Evolutionary conservation across 1,140 invertebrate genomes (phyloP).

Genomic region (Drosophila oshimai): DNA sequence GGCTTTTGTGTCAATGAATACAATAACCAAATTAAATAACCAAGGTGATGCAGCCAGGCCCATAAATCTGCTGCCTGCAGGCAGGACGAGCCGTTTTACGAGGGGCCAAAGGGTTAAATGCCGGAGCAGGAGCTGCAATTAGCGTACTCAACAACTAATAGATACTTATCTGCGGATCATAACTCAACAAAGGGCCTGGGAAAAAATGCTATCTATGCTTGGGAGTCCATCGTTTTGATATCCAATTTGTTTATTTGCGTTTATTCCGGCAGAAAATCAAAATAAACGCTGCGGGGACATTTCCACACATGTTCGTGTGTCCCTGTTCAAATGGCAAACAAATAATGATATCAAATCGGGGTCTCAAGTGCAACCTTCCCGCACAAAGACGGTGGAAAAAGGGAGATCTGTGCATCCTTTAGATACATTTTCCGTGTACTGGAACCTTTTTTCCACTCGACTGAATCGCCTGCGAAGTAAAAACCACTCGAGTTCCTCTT

Average conservation of each 20-base stretch:
- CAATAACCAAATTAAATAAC: conserved; percentile 81
- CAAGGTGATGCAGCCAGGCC: conserved; percentile 64
- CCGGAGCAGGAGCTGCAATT: conserved; percentile 24
- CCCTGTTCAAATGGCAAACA: conserved; percentile 69
- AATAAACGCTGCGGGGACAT: conserved; percentile 68
- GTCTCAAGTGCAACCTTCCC: conserved; percentile 66
- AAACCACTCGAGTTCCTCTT: conserved; percentile 34
- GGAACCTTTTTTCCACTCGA: conserved; percentile 72
- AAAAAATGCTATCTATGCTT: conserved; percentile 1
- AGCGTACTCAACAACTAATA: conserved; percentile 54
- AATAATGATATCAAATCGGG: conserved; percentile 60
- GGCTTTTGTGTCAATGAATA: conserved; percentile 80
- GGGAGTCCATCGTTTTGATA: conserved; percentile 50
- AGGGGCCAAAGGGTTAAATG: conserved; percentile 50
- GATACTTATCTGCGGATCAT: conserved; percentile 63
- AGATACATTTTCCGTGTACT: conserved; percentile 51
- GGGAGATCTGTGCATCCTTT: conserved; percentile 43
- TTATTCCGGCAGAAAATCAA: conserved; percentile 57
- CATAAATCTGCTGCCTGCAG: conserved; percentile 36
- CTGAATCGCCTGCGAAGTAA: conserved; percentile 61
- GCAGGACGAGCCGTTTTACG: background rate
- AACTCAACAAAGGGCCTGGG: conserved; percentile 35
- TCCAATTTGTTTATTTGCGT: conserved; percentile 72
- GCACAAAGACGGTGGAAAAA: conserved; percentile 27
- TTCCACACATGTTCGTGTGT: conserved; percentile 35